A percentile compares a stretch with the other conserved stretches of the same genome.
These are phyloP conservation scores for Anarhynchus alexandrinus DNA, from an alignment of 2,113 vertebrate genomes.

Conservation along the genomic window DNA sequence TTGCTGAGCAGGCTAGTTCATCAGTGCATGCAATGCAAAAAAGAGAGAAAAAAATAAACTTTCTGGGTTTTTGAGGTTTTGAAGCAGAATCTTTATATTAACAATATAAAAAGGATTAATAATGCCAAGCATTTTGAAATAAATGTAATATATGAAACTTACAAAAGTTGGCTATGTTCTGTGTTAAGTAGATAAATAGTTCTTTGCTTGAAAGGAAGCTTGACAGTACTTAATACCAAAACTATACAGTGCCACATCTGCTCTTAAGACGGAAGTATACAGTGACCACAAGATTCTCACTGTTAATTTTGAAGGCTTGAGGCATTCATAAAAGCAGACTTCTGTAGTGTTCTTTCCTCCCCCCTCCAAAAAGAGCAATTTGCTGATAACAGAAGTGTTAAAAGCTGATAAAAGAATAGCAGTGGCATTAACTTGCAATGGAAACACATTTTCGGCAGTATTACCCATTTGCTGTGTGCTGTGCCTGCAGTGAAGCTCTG, in stretches of 20 bases:
- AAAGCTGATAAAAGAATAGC: neutral
- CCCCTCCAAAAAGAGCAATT: neutral
- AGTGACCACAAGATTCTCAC: neutral
- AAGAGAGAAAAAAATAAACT: conserved; percentile 73
- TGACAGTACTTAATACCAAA: conserved; percentile 26
- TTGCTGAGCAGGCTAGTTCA: conserved; percentile 79
- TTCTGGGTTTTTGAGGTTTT: conserved; percentile 71
- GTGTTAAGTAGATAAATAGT: conserved; percentile 58
- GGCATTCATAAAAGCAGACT: neutral
- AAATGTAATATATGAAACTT: conserved; percentile 64
- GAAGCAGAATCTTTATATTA: conserved; percentile 75
- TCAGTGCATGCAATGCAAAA: conserved; percentile 77
- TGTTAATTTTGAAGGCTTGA: neutral
- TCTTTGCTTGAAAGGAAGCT: conserved; percentile 57
- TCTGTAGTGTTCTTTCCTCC: neutral
- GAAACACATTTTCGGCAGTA: neutral
- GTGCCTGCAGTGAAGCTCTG: neutral
- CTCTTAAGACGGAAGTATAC: neutral
- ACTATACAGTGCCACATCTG: conserved; percentile 34
- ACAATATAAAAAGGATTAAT: conserved; percentile 78
- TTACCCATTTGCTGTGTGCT: neutral
- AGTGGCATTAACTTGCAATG: neutral
- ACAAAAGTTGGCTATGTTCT: conserved; percentile 64
- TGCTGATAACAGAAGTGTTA: neutral
- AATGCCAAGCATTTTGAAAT: conserved; percentile 72